A percentile compares a stretch with the other conserved stretches of the same genome.
Evolutionary conservation across 2,888 invertebrate genomes (phyloP).

Genomic region (Euphydryas editha): DNA sequence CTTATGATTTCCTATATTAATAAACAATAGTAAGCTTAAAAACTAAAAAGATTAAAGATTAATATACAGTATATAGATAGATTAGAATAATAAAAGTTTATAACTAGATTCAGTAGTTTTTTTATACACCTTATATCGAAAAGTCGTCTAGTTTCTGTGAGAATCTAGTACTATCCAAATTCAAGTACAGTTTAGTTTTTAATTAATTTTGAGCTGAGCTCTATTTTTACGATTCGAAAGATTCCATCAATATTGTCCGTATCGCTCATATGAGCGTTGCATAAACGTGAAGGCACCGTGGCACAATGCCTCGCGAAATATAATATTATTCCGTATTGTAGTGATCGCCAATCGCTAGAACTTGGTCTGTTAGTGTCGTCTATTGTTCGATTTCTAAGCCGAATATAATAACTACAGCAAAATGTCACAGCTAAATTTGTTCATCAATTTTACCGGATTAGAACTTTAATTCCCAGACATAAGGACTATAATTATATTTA

Average conservation of each 20-base stretch:
- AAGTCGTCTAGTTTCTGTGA: too few species aligned
- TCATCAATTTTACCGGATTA: conserved; percentile 26
- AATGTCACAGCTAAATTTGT: conserved; percentile 34
- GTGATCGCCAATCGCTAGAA: conserved; percentile 68
- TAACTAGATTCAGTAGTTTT: too few species aligned
- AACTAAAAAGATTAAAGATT: too few species aligned
- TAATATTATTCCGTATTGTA: conserved; percentile 60
- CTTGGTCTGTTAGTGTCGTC: conserved; percentile 61
- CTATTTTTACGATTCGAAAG: background rate
- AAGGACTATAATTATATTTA: conserved; percentile 35
- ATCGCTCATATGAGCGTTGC: conserved; percentile 46
- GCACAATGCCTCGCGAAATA: conserved; percentile 56
- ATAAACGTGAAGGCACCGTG: conserved; percentile 51
- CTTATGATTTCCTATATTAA: too few species aligned
- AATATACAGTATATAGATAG: too few species aligned
- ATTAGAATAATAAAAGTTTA: too few species aligned
- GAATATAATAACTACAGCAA: conserved; percentile 45
- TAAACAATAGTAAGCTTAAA: too few species aligned
- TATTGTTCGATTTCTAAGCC: conserved; percentile 62
- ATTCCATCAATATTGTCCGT: conserved; percentile 45
- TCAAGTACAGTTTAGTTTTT: too few species aligned
- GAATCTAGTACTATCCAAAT: too few species aligned
- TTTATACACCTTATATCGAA: too few species aligned
- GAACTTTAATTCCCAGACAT: conserved; percentile 33
- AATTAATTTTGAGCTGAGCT: too few species aligned